Conservation (phyloP, 2,888 invertebrate species). For the Anaspis maculata region DNA sequence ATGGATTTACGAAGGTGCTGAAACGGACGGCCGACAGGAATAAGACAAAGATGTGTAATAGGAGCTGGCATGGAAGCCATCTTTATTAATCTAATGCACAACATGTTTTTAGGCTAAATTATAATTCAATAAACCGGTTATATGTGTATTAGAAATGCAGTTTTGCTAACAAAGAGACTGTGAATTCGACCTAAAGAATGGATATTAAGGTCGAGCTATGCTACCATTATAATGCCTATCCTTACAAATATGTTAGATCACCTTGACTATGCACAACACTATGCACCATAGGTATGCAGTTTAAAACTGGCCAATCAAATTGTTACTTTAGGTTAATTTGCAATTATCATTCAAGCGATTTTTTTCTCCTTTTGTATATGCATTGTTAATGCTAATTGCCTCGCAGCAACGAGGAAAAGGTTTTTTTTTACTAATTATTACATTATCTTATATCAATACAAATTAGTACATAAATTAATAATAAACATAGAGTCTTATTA, state of each 20-base stretch:
- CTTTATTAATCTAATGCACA: slow-evolving; percentile 29
- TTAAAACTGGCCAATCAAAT: slow-evolving; percentile 30
- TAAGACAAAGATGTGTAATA: too few relatives aligned
- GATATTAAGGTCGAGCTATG: slow-evolving; percentile 37
- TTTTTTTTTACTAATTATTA: too few relatives aligned
- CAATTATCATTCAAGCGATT: slow-evolving; percentile 1
- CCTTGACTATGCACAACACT: slow-evolving; percentile 29
- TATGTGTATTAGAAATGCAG: slow-evolving; percentile 39
- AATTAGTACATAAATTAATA: too few relatives aligned
- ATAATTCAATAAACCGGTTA: slow-evolving; percentile 42
- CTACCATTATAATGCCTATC: slow-evolving; percentile 20
- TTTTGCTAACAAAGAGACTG: slow-evolving; percentile 38
- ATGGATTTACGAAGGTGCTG: too few relatives aligned
- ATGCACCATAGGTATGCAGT: too few relatives aligned
- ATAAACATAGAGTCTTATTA: too few relatives aligned
- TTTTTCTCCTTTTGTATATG: too few relatives aligned
- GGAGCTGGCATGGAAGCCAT: too few relatives aligned
- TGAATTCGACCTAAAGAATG: slow-evolving; percentile 37
- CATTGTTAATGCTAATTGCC: too few relatives aligned
- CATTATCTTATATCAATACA: too few relatives aligned
- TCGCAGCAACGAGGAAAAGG: too few relatives aligned
- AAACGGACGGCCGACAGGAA: too few relatives aligned
- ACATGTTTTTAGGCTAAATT: slow-evolving; percentile 40
- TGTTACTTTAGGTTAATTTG: slow-evolving; percentile 25
- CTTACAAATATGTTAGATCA: slow-evolving; percentile 35